Percentiles rank a stretch among this genome's conserved stretches.
phyloP scores from a whole-genome alignment of 2,888 invertebrate species.

The Tachina grossa region DNA sequence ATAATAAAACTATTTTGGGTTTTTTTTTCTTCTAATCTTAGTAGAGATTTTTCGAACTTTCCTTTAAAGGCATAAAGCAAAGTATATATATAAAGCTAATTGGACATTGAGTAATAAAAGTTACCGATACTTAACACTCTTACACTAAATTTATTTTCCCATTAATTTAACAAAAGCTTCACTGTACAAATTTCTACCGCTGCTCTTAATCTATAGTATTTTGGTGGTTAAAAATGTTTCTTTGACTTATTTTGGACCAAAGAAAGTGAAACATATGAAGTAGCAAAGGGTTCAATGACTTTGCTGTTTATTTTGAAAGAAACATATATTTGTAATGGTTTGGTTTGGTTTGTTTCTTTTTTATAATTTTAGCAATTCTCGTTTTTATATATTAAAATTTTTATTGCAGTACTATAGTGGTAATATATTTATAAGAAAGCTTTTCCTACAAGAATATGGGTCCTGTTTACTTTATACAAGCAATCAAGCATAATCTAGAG shows the following conservation, averaged over 20 bases:
- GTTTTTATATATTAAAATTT: too few species aligned
- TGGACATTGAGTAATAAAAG: conserved; percentile 35
- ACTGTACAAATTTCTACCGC: conserved; percentile 12
- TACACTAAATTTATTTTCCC: neutral
- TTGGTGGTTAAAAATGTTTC: neutral
- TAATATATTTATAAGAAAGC: too few species aligned
- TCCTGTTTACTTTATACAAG: too few species aligned
- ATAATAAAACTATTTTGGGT: conserved; percentile 35
- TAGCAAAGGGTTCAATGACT: conserved; percentile 78
- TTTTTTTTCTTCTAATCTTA: conserved; percentile 2
- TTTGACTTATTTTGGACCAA: conserved; percentile 63
- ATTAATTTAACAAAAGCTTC: conserved; percentile 1
- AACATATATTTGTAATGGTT: too few species aligned
- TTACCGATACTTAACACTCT: conserved; percentile 12
- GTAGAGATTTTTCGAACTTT: conserved; percentile 4
- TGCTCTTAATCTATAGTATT: conserved; percentile 10
- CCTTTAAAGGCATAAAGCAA: neutral
- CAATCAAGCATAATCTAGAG: too few species aligned
- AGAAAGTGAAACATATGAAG: conserved; percentile 78
- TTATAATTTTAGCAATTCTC: too few species aligned
- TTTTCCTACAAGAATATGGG: too few species aligned
- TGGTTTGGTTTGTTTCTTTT: too few species aligned
- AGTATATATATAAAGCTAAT: neutral
- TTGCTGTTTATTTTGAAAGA: conserved; percentile 73
- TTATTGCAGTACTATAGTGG: too few species aligned